These are phyloP conservation scores for Spheniscus mendiculus DNA, from an alignment of 2,113 vertebrate genomes.

Conservation along the genomic window DNA sequence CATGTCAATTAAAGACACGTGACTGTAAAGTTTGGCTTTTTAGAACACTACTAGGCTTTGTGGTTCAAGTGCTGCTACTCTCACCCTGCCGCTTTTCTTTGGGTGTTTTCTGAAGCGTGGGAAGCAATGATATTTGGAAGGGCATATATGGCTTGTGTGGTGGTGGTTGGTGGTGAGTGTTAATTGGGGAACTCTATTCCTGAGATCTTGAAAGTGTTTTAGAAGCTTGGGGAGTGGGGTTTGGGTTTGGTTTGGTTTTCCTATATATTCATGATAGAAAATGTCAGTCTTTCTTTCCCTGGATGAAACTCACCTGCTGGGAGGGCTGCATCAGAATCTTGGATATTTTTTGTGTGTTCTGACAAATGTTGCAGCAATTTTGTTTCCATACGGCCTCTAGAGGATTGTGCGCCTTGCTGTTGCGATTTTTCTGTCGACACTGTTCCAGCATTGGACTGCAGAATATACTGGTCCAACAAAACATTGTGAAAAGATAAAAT, in stretches of 20 bases:
- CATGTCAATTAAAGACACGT: rapidly evolving
- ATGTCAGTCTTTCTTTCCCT: not conserved
- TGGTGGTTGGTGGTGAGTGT: not conserved
- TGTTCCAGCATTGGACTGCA: not conserved
- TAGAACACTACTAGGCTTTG: not conserved
- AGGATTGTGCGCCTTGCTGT: not conserved
- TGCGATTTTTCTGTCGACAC: not conserved
- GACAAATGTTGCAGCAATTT: not conserved
- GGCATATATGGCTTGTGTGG: rapidly evolving
- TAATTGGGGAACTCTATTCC: not conserved
- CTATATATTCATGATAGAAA: not conserved
- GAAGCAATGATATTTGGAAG: not conserved
- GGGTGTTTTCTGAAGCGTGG: not conserved
- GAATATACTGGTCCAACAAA: not conserved
- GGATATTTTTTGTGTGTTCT: not conserved
- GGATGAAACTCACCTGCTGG: not conserved
- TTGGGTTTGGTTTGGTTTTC: not conserved
- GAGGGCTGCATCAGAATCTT: not conserved
- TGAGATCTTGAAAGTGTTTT: not conserved
- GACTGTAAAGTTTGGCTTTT: not conserved
- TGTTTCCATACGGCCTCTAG: not conserved
- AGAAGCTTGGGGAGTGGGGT: not conserved
- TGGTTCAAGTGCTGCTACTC: not conserved
- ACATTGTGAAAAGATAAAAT: not conserved
- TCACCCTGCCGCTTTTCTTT: not conserved